Conservation (phyloP, 2,797 vertebrate genomes). For the Oophaga sylvatica region DNA sequence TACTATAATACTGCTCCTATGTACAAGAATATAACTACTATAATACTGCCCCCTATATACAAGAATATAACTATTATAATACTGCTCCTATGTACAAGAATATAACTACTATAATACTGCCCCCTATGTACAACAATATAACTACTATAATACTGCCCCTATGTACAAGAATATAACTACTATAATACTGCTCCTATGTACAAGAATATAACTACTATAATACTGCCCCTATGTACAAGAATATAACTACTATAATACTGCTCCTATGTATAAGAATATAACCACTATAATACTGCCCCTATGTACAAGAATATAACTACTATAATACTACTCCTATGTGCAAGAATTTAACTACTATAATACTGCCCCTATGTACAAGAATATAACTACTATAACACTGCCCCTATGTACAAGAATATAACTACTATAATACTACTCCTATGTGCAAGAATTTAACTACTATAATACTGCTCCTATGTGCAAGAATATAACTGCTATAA, state of each 20-base stretch:
- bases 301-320: no score
- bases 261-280: background rate
- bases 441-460: background rate
- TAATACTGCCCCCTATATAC: background rate
- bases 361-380: background rate
- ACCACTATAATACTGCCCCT: no score
- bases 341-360: no score
- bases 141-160: background rate
- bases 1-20: background rate
- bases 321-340: no score
- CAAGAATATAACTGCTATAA: background rate
- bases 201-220: background rate
- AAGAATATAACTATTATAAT: background rate
- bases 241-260: background rate
- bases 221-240: background rate
- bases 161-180: no score
- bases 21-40: no score
- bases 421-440: background rate
- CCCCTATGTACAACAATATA: background rate
- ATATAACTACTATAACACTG: background rate
- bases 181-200: no score
- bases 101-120: background rate
- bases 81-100: background rate
- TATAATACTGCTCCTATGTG: background rate
- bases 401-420: background rate